phyloP scores from a whole-genome alignment of 2,113 vertebrate species.

The Crotalus helleri region DNA sequence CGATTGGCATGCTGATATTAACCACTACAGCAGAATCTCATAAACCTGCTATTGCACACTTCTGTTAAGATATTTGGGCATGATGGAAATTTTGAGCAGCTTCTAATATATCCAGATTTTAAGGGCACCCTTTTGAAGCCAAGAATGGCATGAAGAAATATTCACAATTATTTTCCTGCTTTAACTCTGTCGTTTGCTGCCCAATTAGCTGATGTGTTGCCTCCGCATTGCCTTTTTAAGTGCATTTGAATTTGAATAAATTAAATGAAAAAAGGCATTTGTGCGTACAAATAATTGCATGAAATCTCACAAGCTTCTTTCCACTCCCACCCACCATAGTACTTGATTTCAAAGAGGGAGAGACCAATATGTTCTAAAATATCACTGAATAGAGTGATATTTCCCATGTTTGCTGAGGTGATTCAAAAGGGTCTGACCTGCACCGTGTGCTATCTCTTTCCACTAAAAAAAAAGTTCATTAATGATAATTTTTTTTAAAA shows the following conservation, averaged over 20 bases:
- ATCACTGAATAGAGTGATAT: constrained; percentile 34
- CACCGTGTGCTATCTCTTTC: constrained; percentile 28
- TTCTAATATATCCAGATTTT: constrained; percentile 66
- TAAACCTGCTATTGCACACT: constrained; percentile 72
- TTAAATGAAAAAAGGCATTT: constrained; percentile 66
- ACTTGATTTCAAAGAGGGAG: constrained; percentile 59
- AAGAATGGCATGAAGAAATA: constrained; percentile 77
- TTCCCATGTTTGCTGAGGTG: background rate
- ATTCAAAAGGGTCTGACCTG: constrained; percentile 4
- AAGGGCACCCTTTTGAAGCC: constrained; percentile 69
- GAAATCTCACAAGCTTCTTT: constrained; percentile 76
- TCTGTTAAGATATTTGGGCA: constrained; percentile 70
- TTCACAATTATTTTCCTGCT: constrained; percentile 68
- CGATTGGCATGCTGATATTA: constrained; percentile 84
- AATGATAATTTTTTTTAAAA: background rate
- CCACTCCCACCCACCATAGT: constrained; percentile 63
- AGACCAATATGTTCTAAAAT: constrained; percentile 67
- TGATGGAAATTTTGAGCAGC: constrained; percentile 66
- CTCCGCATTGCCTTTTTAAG: constrained; percentile 70
- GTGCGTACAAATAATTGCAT: constrained; percentile 76
- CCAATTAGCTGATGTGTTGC: constrained; percentile 72
- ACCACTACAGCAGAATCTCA: constrained; percentile 77
- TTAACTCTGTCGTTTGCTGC: constrained; percentile 74
- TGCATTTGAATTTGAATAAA: constrained; percentile 68
- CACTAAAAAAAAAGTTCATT: background rate